phyloP scores from a whole-genome alignment of 1,140 invertebrate genomes.

The Magallana gigas region DNA sequence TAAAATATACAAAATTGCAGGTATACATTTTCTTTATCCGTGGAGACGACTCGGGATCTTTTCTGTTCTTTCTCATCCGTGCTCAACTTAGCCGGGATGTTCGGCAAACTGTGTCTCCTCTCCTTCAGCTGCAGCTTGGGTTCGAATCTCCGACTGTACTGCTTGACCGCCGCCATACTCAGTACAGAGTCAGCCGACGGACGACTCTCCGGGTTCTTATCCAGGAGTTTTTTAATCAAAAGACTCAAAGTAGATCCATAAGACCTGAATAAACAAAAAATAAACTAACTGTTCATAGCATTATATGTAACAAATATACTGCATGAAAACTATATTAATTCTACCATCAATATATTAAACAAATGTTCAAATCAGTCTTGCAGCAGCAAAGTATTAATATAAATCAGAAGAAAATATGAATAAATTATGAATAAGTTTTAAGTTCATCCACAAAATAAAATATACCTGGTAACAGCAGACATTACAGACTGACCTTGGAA shows the following conservation, averaged over 20 bases:
- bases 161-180: constrained; percentile 66
- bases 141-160: constrained; percentile 54
- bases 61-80: neutral
- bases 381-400: no score
- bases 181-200: constrained; percentile 81
- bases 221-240: constrained; percentile 75
- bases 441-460: no score
- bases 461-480: no score
- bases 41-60: neutral
- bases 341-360: no score
- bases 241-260: constrained; percentile 84
- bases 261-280: constrained; percentile 72
- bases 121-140: constrained; percentile 3
- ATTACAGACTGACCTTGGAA: constrained; percentile 64
- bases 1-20: no score
- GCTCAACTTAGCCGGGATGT: neutral
- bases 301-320: no score
- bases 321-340: no score
- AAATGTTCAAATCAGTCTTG: no score
- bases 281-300: no score
- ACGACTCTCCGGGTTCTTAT: constrained; percentile 76
- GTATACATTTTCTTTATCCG: constrained; percentile 50
- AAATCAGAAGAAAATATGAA: no score
- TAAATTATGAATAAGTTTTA: no score
- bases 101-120: neutral